These are phyloP conservation scores for Bombus balteatus DNA, from an alignment of 1,140 invertebrate species.

Conservation along the genomic window DNA sequence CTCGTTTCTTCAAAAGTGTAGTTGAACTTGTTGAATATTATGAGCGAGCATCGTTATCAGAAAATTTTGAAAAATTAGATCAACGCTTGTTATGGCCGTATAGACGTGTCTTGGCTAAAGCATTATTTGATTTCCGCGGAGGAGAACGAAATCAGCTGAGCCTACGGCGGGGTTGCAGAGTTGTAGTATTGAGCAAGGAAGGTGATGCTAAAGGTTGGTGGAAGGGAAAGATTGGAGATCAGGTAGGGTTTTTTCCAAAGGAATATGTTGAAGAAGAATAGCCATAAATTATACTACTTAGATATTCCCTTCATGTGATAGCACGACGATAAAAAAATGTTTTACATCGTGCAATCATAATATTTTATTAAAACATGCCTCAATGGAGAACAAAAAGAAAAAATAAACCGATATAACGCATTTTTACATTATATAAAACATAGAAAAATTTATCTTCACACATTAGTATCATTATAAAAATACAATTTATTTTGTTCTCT, in stretches of 20 bases:
- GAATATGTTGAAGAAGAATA: slow-evolving; percentile 85
- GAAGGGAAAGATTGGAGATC: slow-evolving; percentile 88
- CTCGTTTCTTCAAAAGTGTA: slow-evolving; percentile 94
- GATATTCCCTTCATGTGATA: slow-evolving; percentile 35
- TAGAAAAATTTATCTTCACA: slow-evolving; percentile 34
- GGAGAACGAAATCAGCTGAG: slow-evolving; percentile 90
- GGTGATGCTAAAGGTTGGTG: slow-evolving; percentile 92
- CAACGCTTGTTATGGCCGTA: slow-evolving; percentile 90
- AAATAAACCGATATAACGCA: slow-evolving; percentile 26
- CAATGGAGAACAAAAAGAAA: slow-evolving; percentile 32
- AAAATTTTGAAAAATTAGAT: slow-evolving; percentile 94
- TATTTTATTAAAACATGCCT: slow-evolving; percentile 51
- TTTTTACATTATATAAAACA: slow-evolving; percentile 54
- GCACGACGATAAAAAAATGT: slow-evolving; percentile 34
- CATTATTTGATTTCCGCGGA: slow-evolving; percentile 89
- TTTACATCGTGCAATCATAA: slow-evolving; percentile 52
- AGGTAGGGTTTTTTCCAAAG: slow-evolving; percentile 87
- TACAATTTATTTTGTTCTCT: slow-evolving; percentile 44
- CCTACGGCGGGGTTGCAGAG: slow-evolving; percentile 89
- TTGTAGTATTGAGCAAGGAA: slow-evolving; percentile 90
- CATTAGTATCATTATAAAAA: slow-evolving; percentile 36
- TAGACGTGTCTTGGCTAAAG: slow-evolving; percentile 88
- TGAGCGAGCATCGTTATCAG: slow-evolving; percentile 92
- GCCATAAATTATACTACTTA: slow-evolving; percentile 37
- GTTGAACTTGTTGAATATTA: slow-evolving; percentile 95